These are phyloP conservation scores for Maniola hyperantus DNA, from an alignment of 2,888 invertebrate species.

Conservation along the genomic window DNA sequence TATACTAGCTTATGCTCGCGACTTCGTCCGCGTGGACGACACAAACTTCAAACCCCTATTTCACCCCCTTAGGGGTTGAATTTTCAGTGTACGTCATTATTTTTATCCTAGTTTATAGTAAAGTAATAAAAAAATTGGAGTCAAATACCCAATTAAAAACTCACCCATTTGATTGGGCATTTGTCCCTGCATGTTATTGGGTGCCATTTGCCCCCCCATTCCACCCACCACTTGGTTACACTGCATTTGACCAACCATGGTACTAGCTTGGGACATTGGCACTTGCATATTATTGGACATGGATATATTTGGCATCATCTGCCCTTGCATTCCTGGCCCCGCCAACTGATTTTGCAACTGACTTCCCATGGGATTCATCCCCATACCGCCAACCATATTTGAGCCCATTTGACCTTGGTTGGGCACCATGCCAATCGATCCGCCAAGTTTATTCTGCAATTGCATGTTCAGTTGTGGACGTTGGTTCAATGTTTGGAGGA, in stretches of 20 bases:
- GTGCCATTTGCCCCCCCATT: conserved; percentile 72
- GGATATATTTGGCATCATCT: conserved; percentile 77
- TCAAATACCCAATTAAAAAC: conserved; percentile 30
- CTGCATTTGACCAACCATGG: conserved; percentile 71
- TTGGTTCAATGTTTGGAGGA: conserved; percentile 90
- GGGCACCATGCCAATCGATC: conserved; percentile 79
- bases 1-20: no score
- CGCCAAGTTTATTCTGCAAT: conserved; percentile 82
- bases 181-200: conserved; percentile 63
- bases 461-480: conserved; percentile 84
- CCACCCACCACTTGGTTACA: conserved; percentile 75
- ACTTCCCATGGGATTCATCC: conserved; percentile 77
- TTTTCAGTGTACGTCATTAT: no score
- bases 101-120: no score
- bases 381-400: conserved; percentile 75
- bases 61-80: no score
- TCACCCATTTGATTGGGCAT: conserved; percentile 79
- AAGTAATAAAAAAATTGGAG: not conserved
- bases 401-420: conserved; percentile 81
- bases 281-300: conserved; percentile 71
- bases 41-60: no score
- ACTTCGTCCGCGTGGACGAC: no score
- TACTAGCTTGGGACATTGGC: conserved; percentile 62
- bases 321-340: conserved; percentile 69
- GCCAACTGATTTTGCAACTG: conserved; percentile 72